Conservation (phyloP, 92 coral and sea anemone species). For the Montipora capitata region DNA sequence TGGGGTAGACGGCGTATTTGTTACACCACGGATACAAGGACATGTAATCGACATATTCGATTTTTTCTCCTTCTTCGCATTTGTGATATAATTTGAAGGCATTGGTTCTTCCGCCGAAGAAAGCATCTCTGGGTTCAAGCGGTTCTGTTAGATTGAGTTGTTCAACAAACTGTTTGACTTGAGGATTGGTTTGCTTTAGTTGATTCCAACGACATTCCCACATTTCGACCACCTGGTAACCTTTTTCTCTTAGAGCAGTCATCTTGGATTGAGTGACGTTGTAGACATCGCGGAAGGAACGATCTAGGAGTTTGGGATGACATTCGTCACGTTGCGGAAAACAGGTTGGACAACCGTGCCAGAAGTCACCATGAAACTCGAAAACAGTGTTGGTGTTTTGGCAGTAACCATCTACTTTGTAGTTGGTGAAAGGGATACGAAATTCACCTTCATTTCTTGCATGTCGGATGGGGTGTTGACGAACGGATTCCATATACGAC, state of each 20-base stretch:
- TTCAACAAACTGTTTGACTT: neutral
- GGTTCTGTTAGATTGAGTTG: neutral
- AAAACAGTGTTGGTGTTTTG: neutral
- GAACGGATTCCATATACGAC: neutral
- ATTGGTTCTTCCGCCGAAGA: neutral
- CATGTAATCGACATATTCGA: neutral
- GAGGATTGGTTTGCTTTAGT: neutral
- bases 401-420: constrained; percentile 39
- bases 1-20: neutral
- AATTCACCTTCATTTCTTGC: neutral
- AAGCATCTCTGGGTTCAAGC: neutral
- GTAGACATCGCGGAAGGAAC: neutral
- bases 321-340: neutral
- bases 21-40: neutral
- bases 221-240: neutral
- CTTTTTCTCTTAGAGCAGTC: no score
- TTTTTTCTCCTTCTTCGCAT: neutral
- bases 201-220: neutral
- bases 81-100: neutral
- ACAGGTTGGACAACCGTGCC: constrained; percentile 32
- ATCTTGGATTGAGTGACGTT: neutral
- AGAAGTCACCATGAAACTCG: constrained; percentile 51
- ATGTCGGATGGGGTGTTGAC: no score
- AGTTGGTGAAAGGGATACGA: neutral
- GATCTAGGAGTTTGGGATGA: neutral